Percentiles rank a stretch among this genome's conserved stretches.
These are phyloP conservation scores for Drosophila nigritarsus DNA, from an alignment of 2,888 invertebrate species.

Conservation along the genomic window DNA sequence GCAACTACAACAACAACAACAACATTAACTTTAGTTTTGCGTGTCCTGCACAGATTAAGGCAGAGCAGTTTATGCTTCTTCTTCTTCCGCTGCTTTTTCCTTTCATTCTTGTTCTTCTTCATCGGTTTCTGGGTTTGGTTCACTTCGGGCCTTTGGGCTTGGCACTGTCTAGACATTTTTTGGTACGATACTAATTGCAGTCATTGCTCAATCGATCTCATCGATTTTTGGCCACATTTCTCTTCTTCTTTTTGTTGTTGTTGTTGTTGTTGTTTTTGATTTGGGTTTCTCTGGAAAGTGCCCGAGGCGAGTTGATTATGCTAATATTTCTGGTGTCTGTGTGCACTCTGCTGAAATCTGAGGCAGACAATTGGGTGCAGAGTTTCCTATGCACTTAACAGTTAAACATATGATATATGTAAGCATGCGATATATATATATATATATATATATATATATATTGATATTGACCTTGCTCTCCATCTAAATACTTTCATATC, in stretches of 20 bases:
- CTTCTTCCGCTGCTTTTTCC: slow-evolving; percentile 10
- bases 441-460: neutral
- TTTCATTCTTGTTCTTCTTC: neutral
- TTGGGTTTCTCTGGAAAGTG: slow-evolving; percentile 67
- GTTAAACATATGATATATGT: slow-evolving; percentile 21
- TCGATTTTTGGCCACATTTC: slow-evolving; percentile 31
- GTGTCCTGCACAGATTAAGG: slow-evolving; percentile 77
- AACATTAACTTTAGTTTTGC: slow-evolving; percentile 52
- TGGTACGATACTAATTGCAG: slow-evolving; percentile 73
- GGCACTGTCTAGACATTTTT: slow-evolving; percentile 70
- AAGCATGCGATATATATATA: neutral
- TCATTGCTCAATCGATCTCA: slow-evolving; percentile 72
- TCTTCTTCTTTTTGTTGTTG: neutral
- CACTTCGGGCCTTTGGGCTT: slow-evolving; percentile 35
- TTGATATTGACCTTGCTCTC: neutral
- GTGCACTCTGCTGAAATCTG: slow-evolving; percentile 28
- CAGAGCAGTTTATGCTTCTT: slow-evolving; percentile 11
- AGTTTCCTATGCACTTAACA: slow-evolving; percentile 49
- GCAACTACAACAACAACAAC: neutral
- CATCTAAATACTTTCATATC: neutral
- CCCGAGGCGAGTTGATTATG: slow-evolving; percentile 56
- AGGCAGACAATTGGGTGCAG: slow-evolving; percentile 18
- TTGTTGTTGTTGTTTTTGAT: slow-evolving; percentile 6
- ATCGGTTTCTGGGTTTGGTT: slow-evolving; percentile 15
- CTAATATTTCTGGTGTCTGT: slow-evolving; percentile 60